These are phyloP conservation scores for Nezara viridula DNA, from an alignment of 2,888 invertebrate species.

Conservation along the genomic window DNA sequence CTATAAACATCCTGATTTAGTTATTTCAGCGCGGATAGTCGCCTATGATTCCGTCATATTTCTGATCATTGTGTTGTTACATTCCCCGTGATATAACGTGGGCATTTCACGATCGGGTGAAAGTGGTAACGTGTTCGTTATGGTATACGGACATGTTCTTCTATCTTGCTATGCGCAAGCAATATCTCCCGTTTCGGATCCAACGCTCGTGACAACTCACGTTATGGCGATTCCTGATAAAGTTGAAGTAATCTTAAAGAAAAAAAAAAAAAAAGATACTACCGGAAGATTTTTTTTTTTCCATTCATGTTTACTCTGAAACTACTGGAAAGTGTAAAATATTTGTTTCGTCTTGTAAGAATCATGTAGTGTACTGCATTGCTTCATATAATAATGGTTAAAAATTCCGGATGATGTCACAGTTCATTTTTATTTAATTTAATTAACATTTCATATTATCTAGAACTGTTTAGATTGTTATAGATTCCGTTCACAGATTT, in stretches of 20 bases:
- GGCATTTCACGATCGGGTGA: not conserved
- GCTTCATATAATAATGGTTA: too few relatives aligned
- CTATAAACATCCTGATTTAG: conserved; percentile 31
- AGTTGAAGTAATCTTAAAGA: not conserved
- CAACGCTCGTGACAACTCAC: conserved; percentile 12
- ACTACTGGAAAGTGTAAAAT: not conserved
- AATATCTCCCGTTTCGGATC: not conserved
- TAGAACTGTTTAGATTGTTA: too few relatives aligned
- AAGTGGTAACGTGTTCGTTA: conserved; percentile 19
- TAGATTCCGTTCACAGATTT: too few relatives aligned
- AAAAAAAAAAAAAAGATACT: not conserved
- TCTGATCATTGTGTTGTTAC: conserved; percentile 22
- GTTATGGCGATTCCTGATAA: not conserved
- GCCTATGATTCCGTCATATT: conserved; percentile 17
- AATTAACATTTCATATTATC: too few relatives aligned
- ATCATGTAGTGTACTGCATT: too few relatives aligned
- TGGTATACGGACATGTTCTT: conserved; percentile 14
- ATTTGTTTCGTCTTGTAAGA: not conserved
- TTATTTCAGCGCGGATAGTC: not conserved
- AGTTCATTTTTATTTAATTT: too few relatives aligned
- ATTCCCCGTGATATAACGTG: not conserved
- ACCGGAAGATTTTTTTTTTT: not conserved
- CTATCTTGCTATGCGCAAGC: not conserved
- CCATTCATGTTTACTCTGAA: not conserved
- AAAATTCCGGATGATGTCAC: too few relatives aligned